Percentiles rank a stretch among this genome's conserved stretches.
Evolutionary conservation across 2,797 vertebrate species (phyloP).

Genomic region (Cyprinella venusta): DNA sequence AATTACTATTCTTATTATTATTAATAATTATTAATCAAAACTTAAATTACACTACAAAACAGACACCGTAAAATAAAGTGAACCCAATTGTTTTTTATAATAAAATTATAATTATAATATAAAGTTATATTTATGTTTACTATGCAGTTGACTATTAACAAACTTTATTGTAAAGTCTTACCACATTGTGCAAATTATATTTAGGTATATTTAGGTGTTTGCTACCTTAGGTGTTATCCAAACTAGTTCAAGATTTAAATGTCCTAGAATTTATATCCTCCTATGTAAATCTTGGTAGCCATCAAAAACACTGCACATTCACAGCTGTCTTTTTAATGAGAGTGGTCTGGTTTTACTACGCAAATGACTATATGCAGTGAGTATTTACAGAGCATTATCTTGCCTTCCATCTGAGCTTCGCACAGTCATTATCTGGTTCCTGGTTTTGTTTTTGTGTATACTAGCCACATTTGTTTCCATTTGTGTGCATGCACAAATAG

Average conservation of each 20-base stretch:
- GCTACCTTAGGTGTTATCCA: background rate
- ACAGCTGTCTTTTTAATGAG: background rate
- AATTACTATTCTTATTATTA: too few relatives aligned
- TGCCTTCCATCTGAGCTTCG: constrained; percentile 36
- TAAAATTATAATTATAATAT: background rate
- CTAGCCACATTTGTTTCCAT: constrained; percentile 38
- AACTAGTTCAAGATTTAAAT: background rate
- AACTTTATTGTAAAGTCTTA: background rate
- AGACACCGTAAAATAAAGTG: background rate
- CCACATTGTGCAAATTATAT: background rate
- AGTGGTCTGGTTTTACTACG: constrained; percentile 33
- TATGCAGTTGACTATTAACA: background rate
- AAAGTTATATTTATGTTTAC: background rate
- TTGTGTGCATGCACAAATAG: constrained; percentile 42
- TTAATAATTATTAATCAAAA: background rate
- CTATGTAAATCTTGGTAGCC: background rate
- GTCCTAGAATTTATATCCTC: background rate
- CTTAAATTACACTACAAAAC: background rate
- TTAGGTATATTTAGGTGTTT: constrained; percentile 12
- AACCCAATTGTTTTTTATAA: background rate
- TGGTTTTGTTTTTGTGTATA: constrained; percentile 47
- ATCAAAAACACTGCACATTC: constrained; percentile 22
- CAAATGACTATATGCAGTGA: constrained; percentile 23
- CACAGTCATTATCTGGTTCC: constrained; percentile 24
- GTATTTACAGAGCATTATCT: constrained; percentile 46